Evolutionary conservation across 2,797 vertebrate genomes (phyloP), one percentile per base, ranked within the genome.

Genomic region (Coendou prehensilis): DNA sequence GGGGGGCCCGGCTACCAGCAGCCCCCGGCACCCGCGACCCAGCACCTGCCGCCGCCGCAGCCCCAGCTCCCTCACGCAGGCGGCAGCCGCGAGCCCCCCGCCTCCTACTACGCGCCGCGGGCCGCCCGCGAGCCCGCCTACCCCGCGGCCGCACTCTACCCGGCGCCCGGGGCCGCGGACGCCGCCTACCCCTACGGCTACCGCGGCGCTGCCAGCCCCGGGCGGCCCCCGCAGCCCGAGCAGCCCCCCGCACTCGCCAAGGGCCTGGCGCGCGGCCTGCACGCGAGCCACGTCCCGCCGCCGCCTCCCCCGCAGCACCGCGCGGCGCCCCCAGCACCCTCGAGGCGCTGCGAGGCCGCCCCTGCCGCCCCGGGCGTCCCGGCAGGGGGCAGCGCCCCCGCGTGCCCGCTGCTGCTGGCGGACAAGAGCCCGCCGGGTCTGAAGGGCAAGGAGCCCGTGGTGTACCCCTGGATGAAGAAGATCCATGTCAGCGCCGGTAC

Each of bases 381-480:
- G 64, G 81, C 97, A 94, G 98, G 97, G 95, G 98, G 98, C 76
- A 98, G 97, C 96, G 97, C 98, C 97, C 97, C 98, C 73, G 97
- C 97, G 81, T 98, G 98, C 91, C 96, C 98, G 41, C 93, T 98
- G 95, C 96, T 98, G 81, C 92, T 98, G 98, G 97, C 98, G 3
- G 98, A 98, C 86, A 98, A 98, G 94, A 98, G 97, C 97, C 94
- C 97, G 86, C 97, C 98, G 57, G 98, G 98, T 89, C 87, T 98
- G 95, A 98, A 99, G 97, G 98, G 98, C 98, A 99, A 99, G 98
- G 99, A 99, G 98, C 99, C 99, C 95, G 99, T 99, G 98, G 99
- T 99, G 93, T 99, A 99, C 97, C 99, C 99, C 57, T 99, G 99
- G 99, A 99, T 99, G 99, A 99, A 99, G 99, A 99, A 99, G 99